Conservation (phyloP, 1,140 invertebrate species). For the Charaxes varanes region DNA sequence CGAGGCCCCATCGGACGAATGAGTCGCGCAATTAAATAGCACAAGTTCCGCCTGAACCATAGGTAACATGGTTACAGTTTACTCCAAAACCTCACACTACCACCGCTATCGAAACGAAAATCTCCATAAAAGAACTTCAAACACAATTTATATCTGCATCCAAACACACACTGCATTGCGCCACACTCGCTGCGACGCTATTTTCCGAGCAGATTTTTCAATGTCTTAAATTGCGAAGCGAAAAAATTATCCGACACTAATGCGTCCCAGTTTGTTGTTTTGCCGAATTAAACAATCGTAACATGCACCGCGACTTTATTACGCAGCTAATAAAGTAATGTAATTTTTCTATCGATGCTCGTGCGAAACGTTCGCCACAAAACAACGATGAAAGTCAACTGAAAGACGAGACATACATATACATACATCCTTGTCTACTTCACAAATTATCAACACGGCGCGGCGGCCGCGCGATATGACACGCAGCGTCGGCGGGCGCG, state of each 20-base stretch:
- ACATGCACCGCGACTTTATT: conserved; percentile 54
- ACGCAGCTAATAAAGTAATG: conserved; percentile 62
- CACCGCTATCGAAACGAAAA: conserved; percentile 40
- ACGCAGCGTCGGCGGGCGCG: conserved; percentile 32
- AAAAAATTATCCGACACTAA: no score
- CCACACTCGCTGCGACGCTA: conserved; percentile 58
- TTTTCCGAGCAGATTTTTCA: conserved; percentile 29
- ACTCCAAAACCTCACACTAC: conserved; percentile 36
- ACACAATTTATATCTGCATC: conserved; percentile 57
- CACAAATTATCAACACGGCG: conserved; percentile 66
- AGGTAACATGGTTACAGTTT: conserved; percentile 59
- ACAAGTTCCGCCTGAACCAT: conserved; percentile 61
- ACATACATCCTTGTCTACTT: conserved; percentile 67
- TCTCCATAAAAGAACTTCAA: conserved; percentile 40
- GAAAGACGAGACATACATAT: conserved; percentile 71
- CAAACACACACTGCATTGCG: conserved; percentile 71
- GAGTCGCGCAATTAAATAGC: conserved; percentile 52
- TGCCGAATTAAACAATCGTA: conserved; percentile 28
- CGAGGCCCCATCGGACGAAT: conserved; percentile 45
- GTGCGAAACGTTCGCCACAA: conserved; percentile 69
- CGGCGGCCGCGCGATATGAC: conserved; percentile 48
- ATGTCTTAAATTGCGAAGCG: no score
- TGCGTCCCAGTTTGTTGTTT: conserved; percentile 16
- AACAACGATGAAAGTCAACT: conserved; percentile 73
- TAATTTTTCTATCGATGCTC: conserved; percentile 64